Evolutionary conservation across 2,113 vertebrate species (phyloP).

Genomic region (Leuciscus idus): DNA sequence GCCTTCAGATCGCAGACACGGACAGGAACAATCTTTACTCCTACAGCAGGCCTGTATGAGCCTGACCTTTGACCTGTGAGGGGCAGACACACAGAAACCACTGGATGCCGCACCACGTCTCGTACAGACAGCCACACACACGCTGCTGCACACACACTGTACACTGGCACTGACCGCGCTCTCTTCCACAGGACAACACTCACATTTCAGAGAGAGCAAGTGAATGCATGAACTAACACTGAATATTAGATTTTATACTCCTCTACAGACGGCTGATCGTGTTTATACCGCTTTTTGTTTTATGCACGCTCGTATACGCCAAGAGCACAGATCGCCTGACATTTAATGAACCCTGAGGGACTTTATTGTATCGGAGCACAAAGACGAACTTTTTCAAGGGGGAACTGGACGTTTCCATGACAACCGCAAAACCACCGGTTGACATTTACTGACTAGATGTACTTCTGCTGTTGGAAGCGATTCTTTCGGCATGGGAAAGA

Average conservation of each 20-base stretch:
- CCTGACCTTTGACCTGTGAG: background rate
- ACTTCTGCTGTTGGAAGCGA: conserved; percentile 4
- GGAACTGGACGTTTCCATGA: conserved; percentile 8
- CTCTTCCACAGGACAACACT: conserved; percentile 3
- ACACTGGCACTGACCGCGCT: conserved; percentile 45
- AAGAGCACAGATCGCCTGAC: background rate
- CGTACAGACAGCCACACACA: background rate
- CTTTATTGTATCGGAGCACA: conserved; percentile 23
- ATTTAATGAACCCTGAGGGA: background rate
- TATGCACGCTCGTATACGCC: conserved; percentile 9
- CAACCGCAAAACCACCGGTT: conserved; percentile 21
- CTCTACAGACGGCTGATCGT: background rate
- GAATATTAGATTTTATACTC: conserved; percentile 23
- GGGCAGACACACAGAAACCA: conserved; percentile 41
- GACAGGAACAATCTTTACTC: conserved; percentile 81
- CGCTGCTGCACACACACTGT: background rate
- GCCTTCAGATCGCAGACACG: conserved; percentile 73
- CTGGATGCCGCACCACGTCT: conserved; percentile 50
- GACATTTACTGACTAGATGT: conserved; percentile 5
- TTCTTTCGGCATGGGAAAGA: background rate
- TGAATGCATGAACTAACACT: conserved; percentile 37
- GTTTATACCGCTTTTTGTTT: background rate
- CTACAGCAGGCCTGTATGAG: conserved; percentile 76
- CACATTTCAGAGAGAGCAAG: background rate
- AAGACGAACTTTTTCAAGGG: background rate